Base-by-base conservation (phyloP, 2,113 vertebrate genomes). In the Taxidea taxus region DNA sequence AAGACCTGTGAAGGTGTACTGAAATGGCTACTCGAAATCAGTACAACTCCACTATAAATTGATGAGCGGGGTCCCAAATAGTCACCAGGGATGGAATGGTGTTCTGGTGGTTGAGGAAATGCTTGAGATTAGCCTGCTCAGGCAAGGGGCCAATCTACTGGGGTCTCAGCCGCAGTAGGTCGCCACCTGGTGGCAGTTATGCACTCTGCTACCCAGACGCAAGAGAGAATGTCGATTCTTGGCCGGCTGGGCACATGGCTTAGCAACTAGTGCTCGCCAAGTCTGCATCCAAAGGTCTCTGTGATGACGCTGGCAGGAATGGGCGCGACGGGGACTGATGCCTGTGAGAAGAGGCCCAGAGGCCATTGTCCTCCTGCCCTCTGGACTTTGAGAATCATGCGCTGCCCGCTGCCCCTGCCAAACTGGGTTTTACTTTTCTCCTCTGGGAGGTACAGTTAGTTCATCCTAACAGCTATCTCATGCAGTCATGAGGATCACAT, bases 111-210 rank as follows among this genome's bases (percentile, higher is more conserved):
- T 72, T 29, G 16, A 13, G 47, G 47, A 62, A 80, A 60, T n/a
- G 9, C 54, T 31, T 54, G 64, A 25, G 13, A 25, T 62, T 49
- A 54, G 34, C 20, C 66, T 47, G 34, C 66, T 51, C 31, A 6
- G 11, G 44, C 29, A 6, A 29, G n/a, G 16, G 77, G 7, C 27
- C 72, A n/a, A 51, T 7, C 18, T 11, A 0, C 0, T 0, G 0
- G 70, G 2, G 20, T 15, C 10, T 56, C 15, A 1, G n/a, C 51
- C 34, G 62, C 0, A 0, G 27, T 85, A 16, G 80, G 49, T 77
- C 39, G 62, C 95, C 94, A 90, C 68, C 75, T 91, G 20, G 85
- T 94, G 96, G 72, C 68, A 34, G 27, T 14, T 27, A 25, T 68
- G 4, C 4, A 0, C 56, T 95, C 42, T 81, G 74, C 70, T 80